A percentile compares a stretch with the other conserved stretches of the same genome.
These are phyloP conservation scores for Nibea albiflora DNA, from an alignment of 2,113 vertebrate genomes.

Conservation along the genomic window DNA sequence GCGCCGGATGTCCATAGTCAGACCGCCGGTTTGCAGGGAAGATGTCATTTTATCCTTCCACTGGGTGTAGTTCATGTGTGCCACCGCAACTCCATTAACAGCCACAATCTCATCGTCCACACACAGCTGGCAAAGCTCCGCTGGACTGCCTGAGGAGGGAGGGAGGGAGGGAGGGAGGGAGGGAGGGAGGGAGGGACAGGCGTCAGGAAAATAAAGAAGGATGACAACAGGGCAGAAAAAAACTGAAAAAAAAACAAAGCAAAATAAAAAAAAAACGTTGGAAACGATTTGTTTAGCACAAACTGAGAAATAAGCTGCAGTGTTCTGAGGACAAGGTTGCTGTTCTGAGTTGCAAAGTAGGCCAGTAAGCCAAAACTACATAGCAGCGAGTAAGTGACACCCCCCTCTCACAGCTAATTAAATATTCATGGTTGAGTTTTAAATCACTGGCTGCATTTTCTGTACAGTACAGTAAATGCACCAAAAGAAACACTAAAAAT, in stretches of 20 bases:
- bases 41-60: constrained; percentile 90
- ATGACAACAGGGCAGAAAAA: constrained; percentile 16
- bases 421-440: constrained; percentile 77
- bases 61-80: constrained; percentile 86
- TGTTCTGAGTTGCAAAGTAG: constrained; percentile 35
- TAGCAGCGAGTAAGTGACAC: constrained; percentile 72
- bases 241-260: not conserved
- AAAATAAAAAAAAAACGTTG: not conserved
- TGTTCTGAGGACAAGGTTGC: constrained; percentile 3
- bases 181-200: not conserved
- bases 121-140: constrained; percentile 90
- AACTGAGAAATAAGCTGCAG: constrained; percentile 13
- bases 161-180: not conserved
- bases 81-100: constrained; percentile 86
- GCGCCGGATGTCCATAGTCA: constrained; percentile 92
- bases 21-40: constrained; percentile 88
- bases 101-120: constrained; percentile 92
- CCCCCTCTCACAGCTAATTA: constrained; percentile 55
- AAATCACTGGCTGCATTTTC: constrained; percentile 34
- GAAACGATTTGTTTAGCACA: constrained; percentile 11
- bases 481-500: constrained; percentile 1
- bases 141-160: constrained; percentile 86
- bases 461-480: not conserved
- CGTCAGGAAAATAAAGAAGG: constrained; percentile 22
- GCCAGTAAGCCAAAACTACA: constrained; percentile 51